phyloP scores from a whole-genome alignment of 2,113 vertebrate species.

The Callipepla squamata region DNA sequence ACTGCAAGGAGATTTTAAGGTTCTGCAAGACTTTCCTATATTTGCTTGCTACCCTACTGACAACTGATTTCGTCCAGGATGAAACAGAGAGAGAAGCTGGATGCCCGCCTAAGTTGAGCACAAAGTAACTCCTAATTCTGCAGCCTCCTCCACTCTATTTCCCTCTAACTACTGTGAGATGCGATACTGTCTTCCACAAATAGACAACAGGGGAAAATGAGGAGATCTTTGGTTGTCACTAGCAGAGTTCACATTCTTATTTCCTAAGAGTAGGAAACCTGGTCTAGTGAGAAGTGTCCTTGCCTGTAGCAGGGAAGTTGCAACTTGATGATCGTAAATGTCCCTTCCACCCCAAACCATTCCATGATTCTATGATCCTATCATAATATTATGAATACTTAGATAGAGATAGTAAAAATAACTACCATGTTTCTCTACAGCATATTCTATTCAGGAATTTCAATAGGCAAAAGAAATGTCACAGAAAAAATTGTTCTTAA shows the following conservation, averaged over 20 bases:
- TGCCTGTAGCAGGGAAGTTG: too few species aligned
- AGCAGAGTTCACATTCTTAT: not conserved
- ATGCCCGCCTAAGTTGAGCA: fast-evolving
- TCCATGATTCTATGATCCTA: too few species aligned
- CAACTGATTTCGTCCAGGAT: fast-evolving
- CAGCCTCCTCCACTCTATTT: not conserved
- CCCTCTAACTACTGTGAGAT: not conserved
- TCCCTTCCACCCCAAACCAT: too few species aligned
- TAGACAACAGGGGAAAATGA: not conserved
- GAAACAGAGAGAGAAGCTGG: not conserved
- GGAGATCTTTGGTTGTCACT: not conserved
- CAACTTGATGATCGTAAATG: too few species aligned
- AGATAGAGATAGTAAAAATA: not conserved
- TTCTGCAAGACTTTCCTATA: not conserved
- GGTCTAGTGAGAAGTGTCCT: too few species aligned
- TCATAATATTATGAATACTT: not conserved
- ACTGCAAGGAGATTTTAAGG: not conserved
- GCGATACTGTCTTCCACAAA: not conserved
- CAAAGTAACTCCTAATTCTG: not conserved
- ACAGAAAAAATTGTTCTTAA: not conserved
- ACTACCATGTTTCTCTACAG: not conserved
- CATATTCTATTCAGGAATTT: not conserved
- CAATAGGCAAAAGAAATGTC: not conserved
- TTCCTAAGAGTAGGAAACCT: too few species aligned
- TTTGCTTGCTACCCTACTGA: not conserved